Conservation (phyloP, 2,888 invertebrate species). For the Luperina testacea region DNA sequence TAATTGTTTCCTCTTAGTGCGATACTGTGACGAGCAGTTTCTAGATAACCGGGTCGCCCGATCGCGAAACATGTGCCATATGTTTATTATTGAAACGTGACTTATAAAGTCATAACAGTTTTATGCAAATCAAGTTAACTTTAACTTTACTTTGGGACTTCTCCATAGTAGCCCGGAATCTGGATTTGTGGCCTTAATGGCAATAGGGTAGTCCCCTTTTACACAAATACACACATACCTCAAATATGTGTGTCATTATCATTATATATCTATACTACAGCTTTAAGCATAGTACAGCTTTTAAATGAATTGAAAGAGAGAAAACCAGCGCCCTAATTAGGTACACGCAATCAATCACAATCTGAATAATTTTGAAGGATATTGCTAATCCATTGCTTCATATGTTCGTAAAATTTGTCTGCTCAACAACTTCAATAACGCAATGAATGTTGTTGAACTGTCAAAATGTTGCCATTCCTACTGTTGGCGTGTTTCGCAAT, state of each 20-base stretch:
- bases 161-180: not conserved
- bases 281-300: not conserved
- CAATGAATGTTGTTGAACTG: too few species aligned
- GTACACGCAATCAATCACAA: too few species aligned
- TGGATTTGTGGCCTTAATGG: not conserved
- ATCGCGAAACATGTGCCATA: conserved; percentile 48
- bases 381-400: too few species aligned
- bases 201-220: not conserved
- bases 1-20: conserved; percentile 47
- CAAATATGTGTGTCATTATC: not conserved
- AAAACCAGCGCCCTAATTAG: not conserved
- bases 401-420: too few species aligned
- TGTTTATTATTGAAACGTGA: conserved; percentile 58
- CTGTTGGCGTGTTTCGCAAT: too few species aligned
- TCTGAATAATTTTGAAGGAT: too few species aligned
- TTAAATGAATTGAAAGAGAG: not conserved
- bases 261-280: not conserved
- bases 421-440: too few species aligned
- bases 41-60: conserved; percentile 56
- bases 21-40: conserved; percentile 42
- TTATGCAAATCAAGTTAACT: not conserved
- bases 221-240: not conserved
- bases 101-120: conserved; percentile 4
- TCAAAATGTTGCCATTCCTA: too few species aligned
- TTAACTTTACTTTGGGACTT: conserved; percentile 1